phyloP scores from a whole-genome alignment of 53 echinoderm and acorn worm genomes.

The Actinopyga echinites region DNA sequence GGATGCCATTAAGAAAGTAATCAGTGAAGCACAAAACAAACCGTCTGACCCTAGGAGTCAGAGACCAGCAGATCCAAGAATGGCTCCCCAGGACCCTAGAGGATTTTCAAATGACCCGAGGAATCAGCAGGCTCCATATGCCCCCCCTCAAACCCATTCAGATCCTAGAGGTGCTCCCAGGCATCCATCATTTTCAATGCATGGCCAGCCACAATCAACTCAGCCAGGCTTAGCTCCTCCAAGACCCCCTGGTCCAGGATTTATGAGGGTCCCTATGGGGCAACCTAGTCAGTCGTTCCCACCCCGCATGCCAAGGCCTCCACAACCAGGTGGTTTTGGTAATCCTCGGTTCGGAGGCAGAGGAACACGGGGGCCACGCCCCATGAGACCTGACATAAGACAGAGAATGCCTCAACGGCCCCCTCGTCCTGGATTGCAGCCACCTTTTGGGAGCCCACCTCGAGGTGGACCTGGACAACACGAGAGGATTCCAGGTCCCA shows the following conservation, averaged over 20 bases:
- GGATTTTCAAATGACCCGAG: slow-evolving; percentile 10
- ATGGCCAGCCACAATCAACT: slow-evolving; percentile 26
- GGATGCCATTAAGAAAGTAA: slow-evolving; percentile 10
- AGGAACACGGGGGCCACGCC: slow-evolving; percentile 41
- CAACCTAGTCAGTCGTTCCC: slow-evolving; percentile 56
- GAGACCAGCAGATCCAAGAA: slow-evolving; percentile 66
- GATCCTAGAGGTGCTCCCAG: slow-evolving; percentile 37
- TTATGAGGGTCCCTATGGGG: slow-evolving; percentile 48
- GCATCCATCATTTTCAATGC: slow-evolving; percentile 37
- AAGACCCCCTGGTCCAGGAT: slow-evolving; percentile 42
- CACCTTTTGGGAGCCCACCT: slow-evolving; percentile 56
- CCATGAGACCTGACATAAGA: slow-evolving; percentile 42
- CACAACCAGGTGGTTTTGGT: slow-evolving; percentile 45
- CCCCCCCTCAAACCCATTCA: not conserved
- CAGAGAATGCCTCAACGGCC: slow-evolving; percentile 45
- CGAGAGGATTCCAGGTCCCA: slow-evolving; percentile 50
- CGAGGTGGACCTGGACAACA: slow-evolving; percentile 62
- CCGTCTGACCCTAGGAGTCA: slow-evolving; percentile 72
- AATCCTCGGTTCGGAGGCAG: slow-evolving; percentile 30
- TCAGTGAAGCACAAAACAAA: not conserved
- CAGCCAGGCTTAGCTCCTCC: slow-evolving; percentile 32
- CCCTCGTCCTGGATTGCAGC: slow-evolving; percentile 27
- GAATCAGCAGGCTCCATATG: not conserved
- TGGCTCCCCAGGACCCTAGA: slow-evolving; percentile 35
- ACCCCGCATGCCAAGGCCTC: slow-evolving; percentile 63